Evolutionary conservation across 1,140 invertebrate species (phyloP).

Genomic region (Choristoneura fumiferana): DNA sequence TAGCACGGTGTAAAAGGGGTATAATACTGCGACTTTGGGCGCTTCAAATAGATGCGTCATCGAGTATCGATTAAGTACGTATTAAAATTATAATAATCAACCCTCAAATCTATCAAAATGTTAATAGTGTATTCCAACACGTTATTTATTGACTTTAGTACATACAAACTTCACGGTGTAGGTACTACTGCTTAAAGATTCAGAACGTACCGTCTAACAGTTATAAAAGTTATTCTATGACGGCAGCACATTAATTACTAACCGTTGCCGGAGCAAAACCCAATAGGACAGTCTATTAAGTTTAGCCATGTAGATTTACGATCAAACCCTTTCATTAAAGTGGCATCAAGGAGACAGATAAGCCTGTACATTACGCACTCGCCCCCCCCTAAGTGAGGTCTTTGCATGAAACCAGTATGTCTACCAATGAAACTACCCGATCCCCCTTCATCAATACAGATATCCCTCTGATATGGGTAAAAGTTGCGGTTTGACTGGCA

Average conservation of each 20-base stretch:
- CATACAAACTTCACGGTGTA: neutral
- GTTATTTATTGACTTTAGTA: no score
- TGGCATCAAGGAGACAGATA: constrained; percentile 73
- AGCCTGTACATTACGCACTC: constrained; percentile 60
- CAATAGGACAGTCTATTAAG: constrained; percentile 68
- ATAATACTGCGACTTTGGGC: no score
- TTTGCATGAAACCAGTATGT: constrained; percentile 51
- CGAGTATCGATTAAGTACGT: no score
- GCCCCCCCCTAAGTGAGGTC: constrained; percentile 55
- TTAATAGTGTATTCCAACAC: no score
- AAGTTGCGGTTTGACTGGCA: constrained; percentile 46
- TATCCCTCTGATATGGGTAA: constrained; percentile 47
- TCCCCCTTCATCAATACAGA: constrained; percentile 37
- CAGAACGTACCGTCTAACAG: constrained; percentile 33
- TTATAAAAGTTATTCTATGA: constrained; percentile 70
- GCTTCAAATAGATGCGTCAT: no score
- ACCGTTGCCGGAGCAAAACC: constrained; percentile 50
- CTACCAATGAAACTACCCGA: constrained; percentile 49
- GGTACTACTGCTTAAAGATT: neutral
- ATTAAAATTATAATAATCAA: no score
- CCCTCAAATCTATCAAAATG: no score
- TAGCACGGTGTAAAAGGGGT: no score
- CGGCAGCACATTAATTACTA: constrained; percentile 72
- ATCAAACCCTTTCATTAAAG: constrained; percentile 76
- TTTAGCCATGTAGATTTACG: constrained; percentile 74